Percentiles rank a stretch among this genome's conserved stretches.
These are phyloP conservation scores for Zosterops lateralis DNA, from an alignment of 2,113 vertebrate genomes.

Conservation along the genomic window DNA sequence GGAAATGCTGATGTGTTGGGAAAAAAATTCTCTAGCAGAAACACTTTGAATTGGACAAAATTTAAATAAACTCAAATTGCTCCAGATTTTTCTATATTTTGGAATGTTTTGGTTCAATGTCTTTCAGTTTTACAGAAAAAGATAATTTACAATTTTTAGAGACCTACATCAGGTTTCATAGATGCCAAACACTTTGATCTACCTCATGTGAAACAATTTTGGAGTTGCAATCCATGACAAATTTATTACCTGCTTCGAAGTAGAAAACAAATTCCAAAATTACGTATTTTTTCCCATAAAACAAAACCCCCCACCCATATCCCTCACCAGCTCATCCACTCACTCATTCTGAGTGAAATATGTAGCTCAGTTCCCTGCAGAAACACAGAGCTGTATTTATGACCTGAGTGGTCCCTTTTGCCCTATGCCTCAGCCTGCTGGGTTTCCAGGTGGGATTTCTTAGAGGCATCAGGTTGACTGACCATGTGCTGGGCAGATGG, in stretches of 20 bases:
- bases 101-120: neutral
- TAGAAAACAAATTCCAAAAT: neutral
- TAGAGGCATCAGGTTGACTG: neutral
- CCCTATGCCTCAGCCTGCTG: neutral
- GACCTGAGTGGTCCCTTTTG: neutral
- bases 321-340: neutral
- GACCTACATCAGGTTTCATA: neutral
- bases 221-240: neutral
- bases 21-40: neutral
- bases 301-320: neutral
- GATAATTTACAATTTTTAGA: neutral
- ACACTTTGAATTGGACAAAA: neutral
- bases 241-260: neutral
- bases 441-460: neutral
- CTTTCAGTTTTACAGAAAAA: neutral
- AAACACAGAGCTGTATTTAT: neutral
- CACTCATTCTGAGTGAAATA: neutral
- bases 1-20: neutral
- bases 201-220: neutral
- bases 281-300: neutral
- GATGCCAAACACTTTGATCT: neutral
- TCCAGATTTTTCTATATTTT: neutral
- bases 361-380: neutral
- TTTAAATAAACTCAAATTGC: neutral
- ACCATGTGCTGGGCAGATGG: neutral